These are phyloP conservation scores for Psophia crepitans DNA, from an alignment of 2,113 vertebrate species.

Conservation along the genomic window DNA sequence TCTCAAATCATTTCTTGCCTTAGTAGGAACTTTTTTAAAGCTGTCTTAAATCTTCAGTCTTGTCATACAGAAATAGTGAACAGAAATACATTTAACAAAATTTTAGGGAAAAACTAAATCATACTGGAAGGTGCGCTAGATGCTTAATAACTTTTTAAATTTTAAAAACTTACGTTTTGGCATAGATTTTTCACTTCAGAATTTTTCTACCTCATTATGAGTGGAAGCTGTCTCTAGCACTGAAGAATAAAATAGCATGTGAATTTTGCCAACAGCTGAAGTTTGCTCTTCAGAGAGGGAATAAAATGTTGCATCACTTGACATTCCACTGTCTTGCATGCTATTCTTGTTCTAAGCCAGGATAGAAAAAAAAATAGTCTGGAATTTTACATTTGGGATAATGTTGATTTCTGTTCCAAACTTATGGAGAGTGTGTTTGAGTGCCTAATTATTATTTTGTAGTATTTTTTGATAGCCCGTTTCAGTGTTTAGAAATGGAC, in stretches of 20 bases:
- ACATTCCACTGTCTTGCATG: conserved; percentile 65
- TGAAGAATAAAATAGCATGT: conserved; percentile 10
- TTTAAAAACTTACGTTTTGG: background rate
- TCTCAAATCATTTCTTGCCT: background rate
- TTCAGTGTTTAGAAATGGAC: background rate
- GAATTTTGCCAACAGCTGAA: conserved; percentile 37
- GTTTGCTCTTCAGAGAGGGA: background rate
- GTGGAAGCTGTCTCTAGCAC: background rate
- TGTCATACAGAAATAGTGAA: background rate
- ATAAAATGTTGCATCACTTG: conserved; percentile 30
- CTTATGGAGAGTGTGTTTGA: conserved; percentile 27
- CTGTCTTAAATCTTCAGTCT: background rate
- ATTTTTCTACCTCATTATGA: background rate
- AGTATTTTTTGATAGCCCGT: background rate
- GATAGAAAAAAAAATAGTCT: background rate
- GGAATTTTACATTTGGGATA: conserved; percentile 32
- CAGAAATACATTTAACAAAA: background rate
- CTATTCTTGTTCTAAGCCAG: conserved; percentile 36
- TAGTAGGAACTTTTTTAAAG: background rate
- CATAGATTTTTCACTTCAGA: background rate
- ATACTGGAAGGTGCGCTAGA: background rate
- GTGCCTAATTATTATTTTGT: background rate
- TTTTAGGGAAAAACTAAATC: background rate
- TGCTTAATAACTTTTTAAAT: background rate
- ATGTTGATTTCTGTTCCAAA: conserved; percentile 29